These are phyloP conservation scores for Crotalus viridis DNA, from an alignment of 2,113 vertebrate genomes.

Conservation along the genomic window DNA sequence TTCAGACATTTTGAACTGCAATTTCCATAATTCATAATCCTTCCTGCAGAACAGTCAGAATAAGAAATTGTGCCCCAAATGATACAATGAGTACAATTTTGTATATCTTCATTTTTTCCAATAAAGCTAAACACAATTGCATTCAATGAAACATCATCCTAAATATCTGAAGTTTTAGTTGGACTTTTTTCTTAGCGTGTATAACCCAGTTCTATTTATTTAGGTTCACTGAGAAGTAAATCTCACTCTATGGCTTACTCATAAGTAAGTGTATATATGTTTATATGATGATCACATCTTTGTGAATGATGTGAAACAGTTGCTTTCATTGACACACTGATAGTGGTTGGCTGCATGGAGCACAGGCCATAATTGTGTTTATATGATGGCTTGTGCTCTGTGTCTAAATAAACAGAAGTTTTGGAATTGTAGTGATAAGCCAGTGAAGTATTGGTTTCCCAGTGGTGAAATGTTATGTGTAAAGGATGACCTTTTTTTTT, in stretches of 20 bases:
- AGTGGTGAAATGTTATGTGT: slow-evolving; percentile 76
- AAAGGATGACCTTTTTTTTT: slow-evolving; percentile 74
- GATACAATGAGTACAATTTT: background rate
- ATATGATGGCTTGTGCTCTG: slow-evolving; percentile 63
- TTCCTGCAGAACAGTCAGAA: background rate
- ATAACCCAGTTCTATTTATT: background rate
- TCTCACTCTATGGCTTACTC: background rate
- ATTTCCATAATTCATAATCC: background rate
- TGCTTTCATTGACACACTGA: slow-evolving; percentile 63
- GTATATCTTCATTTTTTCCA: background rate
- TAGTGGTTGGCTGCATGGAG: slow-evolving; percentile 66
- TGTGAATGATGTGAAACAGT: slow-evolving; percentile 44
- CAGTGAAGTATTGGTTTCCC: slow-evolving; percentile 66
- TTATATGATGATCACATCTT: slow-evolving; percentile 5
- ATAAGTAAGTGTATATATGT: background rate
- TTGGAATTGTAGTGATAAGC: slow-evolving; percentile 69
- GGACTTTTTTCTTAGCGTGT: background rate
- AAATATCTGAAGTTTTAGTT: background rate
- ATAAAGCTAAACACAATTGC: background rate
- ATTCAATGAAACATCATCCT: background rate
- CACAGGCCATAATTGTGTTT: slow-evolving; percentile 57
- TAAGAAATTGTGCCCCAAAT: background rate
- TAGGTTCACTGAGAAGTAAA: background rate
- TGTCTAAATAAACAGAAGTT: slow-evolving; percentile 73
- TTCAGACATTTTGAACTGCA: background rate